These are phyloP conservation scores for Pao palembangensis DNA, from an alignment of 2,113 vertebrate species.

Conservation along the genomic window DNA sequence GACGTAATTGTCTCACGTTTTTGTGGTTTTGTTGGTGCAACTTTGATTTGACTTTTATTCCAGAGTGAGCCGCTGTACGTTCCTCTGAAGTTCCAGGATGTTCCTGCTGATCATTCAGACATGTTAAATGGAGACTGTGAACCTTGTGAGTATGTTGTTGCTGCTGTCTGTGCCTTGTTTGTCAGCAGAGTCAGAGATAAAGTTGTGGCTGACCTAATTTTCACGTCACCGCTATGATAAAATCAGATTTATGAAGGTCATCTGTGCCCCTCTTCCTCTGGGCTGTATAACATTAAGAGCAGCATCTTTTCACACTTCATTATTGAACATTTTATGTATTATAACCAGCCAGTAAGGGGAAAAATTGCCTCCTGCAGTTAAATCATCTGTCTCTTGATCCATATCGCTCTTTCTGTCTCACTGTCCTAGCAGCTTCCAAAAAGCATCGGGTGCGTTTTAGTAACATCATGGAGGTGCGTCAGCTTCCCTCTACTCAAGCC, in stretches of 20 bases:
- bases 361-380: background rate
- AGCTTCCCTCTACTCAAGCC: constrained; percentile 90
- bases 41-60: constrained; percentile 18
- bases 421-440: constrained; percentile 72
- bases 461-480: constrained; percentile 95
- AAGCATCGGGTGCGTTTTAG: constrained; percentile 93
- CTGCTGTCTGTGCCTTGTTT: no score
- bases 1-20: no score
- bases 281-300: background rate
- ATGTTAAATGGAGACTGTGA: constrained; percentile 73
- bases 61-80: constrained; percentile 96
- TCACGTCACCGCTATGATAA: background rate
- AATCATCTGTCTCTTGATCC: background rate
- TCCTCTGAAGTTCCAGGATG: constrained; percentile 94
- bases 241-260: background rate
- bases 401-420: background rate
- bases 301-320: no score
- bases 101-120: constrained; percentile 77
- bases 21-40: no score
- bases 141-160: constrained; percentile 78
- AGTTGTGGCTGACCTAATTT: background rate
- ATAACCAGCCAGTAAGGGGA: background rate
- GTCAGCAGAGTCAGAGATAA: no score
- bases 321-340: no score
- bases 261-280: background rate